phyloP scores from a whole-genome alignment of 2,113 vertebrate species.

The Mastomys coucha region DNA sequence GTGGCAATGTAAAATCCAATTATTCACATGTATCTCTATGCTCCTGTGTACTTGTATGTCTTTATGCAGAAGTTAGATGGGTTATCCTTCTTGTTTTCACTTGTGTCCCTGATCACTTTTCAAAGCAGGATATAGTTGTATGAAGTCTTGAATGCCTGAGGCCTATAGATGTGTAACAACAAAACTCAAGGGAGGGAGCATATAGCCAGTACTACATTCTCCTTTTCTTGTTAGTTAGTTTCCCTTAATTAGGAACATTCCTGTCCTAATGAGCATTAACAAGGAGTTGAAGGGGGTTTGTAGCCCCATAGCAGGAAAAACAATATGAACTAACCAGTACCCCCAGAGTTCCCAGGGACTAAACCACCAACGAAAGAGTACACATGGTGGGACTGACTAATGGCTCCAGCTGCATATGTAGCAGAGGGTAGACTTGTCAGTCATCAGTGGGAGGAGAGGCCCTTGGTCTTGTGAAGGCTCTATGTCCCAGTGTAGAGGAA shows the following conservation, averaged over 20 bases:
- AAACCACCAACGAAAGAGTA: no score
- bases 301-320: no score
- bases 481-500: no score
- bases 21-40: neutral
- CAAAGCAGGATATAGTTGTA: neutral
- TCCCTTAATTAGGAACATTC: neutral
- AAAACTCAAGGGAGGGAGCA: neutral
- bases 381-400: no score
- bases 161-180: neutral
- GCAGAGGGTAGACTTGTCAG: no score
- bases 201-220: neutral
- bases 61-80: neutral
- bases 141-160: neutral
- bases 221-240: neutral
- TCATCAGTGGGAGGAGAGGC: no score
- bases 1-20: neutral
- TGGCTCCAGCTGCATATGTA: no score
- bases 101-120: constrained; percentile 43
- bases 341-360: no score
- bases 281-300: no score
- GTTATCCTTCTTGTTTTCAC: neutral
- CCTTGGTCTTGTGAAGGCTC: no score
- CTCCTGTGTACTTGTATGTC: no score
- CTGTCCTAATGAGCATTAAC: neutral
- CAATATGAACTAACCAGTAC: no score